Base-by-base conservation (phyloP, 2,888 invertebrate genomes). In the Tribolium freemani region DNA sequence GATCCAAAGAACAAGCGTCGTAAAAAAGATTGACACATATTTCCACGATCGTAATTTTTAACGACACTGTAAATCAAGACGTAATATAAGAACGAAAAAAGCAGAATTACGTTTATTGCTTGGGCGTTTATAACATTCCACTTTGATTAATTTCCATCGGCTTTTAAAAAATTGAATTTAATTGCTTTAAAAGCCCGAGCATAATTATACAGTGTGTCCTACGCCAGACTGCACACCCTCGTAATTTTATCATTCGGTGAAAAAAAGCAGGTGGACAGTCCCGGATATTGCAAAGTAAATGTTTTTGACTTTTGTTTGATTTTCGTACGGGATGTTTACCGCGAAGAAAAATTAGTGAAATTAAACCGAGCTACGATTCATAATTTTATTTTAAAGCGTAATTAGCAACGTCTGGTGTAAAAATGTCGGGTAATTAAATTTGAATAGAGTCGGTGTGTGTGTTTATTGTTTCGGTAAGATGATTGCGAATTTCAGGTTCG, bases 21-120 rank as follows among this genome's bases (percentile, higher is more conserved):
- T 45, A 60, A 60, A 60, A 60, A 60, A 20, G n/a, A 20, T 44
- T 38, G 38, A 58, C 44, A 44, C 60, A 60, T 48, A 60, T 60
- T 60, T 60, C n/a, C 46, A 9, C 61, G 61, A 61, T 61, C 61
- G 30, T 61, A 61, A 63, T 63, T 63, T 63, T 63, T 63, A 63
- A 63, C 38, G 51, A 20, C 50, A 13, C 38, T 10, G 48, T 61
- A 63, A 63, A 63, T 63, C 63, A 63, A 11, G 26, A 60, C 26
- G 48, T 21, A 46, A 60, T 51, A 63, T 51, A 63, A 63, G 26
- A 63, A 38, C 51, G 63, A 50, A 51, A 61, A 61, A 63, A 48
- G 16, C 16, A 3, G 13, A 48, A 13, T 51, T 63, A 61, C 21
- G 6, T 11, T 61, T 50, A 60, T 60, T 10, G 6, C 60, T 45